Percentiles rank a stretch among this genome's conserved stretches.
These are phyloP conservation scores for Idaea straminata DNA, from an alignment of 2,888 invertebrate species.

Conservation along the genomic window DNA sequence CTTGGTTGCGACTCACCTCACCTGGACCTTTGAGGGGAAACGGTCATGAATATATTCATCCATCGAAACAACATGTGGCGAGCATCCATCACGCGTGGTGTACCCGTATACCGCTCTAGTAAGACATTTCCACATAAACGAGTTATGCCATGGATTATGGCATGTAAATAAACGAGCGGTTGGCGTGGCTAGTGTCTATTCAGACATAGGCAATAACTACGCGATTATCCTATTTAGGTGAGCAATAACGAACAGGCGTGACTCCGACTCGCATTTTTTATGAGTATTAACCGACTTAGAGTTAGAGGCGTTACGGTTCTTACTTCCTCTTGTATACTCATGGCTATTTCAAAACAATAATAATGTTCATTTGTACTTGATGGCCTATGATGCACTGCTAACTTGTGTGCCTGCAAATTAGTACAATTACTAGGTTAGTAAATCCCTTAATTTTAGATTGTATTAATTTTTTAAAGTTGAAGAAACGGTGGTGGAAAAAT, in stretches of 20 bases:
- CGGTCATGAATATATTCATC: conserved; percentile 30
- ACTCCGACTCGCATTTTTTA: conserved; percentile 58
- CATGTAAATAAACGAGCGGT: conserved; percentile 73
- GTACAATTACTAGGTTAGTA: no score
- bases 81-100: conserved; percentile 40
- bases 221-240: conserved; percentile 72
- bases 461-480: no score
- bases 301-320: conserved; percentile 44
- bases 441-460: no score
- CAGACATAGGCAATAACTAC: conserved; percentile 66
- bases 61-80: conserved; percentile 27
- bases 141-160: conserved; percentile 52
- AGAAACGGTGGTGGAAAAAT: no score
- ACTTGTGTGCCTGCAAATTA: neutral
- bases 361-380: conserved; percentile 11
- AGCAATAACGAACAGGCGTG: conserved; percentile 65
- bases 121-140: conserved; percentile 63
- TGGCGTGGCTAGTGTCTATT: conserved; percentile 76
- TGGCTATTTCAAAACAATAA: conserved; percentile 12
- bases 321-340: conserved; percentile 3
- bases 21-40: neutral
- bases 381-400: neutral
- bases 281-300: conserved; percentile 48
- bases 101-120: conserved; percentile 28
- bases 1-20: neutral